Conservation (phyloP, 1,140 invertebrate genomes). For the Araneus ventricosus region DNA sequence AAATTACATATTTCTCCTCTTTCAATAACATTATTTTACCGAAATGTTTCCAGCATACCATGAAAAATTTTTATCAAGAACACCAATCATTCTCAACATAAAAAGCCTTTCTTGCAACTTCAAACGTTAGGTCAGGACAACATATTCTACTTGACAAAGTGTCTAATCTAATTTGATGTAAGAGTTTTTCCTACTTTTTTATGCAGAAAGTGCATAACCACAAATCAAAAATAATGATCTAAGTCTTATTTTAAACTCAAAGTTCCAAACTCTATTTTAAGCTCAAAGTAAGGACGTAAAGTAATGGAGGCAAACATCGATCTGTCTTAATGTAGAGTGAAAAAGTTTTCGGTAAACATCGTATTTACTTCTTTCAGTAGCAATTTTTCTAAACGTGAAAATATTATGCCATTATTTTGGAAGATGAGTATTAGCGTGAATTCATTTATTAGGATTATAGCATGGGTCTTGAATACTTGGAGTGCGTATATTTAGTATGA, state of each 20-base stretch:
- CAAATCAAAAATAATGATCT: slow-evolving; percentile 49
- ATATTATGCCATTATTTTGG: background rate
- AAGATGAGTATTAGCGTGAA: background rate
- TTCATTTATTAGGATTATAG: background rate
- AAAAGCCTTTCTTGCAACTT: background rate
- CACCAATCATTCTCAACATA: background rate
- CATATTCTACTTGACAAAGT: slow-evolving; percentile 18
- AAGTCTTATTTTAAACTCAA: slow-evolving; percentile 35
- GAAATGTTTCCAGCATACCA: background rate
- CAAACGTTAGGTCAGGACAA: background rate
- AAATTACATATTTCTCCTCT: too few relatives aligned
- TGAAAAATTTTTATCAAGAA: background rate
- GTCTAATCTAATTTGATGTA: slow-evolving; percentile 39
- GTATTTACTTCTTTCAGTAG: background rate
- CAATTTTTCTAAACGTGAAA: background rate
- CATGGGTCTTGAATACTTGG: background rate
- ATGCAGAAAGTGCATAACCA: slow-evolving; percentile 31
- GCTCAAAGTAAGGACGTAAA: background rate
- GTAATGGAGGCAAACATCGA: background rate
- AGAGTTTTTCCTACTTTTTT: slow-evolving; percentile 25
- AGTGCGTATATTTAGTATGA: background rate
- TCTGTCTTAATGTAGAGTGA: slow-evolving; percentile 37
- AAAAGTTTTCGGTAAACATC: slow-evolving; percentile 31
- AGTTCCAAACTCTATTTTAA: slow-evolving; percentile 30
- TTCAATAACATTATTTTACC: too few relatives aligned